phyloP scores from a whole-genome alignment of 2,888 invertebrate genomes.

The Monochamus alternatus region DNA sequence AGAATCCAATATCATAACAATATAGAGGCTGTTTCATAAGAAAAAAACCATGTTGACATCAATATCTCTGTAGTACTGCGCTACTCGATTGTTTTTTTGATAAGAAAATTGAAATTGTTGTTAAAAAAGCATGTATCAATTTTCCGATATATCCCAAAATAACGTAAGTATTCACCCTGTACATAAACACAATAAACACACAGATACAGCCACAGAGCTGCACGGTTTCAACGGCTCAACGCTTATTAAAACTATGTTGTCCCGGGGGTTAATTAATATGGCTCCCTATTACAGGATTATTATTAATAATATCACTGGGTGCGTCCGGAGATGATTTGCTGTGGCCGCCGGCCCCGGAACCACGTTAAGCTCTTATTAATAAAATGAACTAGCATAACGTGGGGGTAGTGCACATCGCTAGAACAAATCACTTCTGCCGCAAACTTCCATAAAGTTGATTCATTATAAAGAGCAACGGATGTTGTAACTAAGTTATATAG shows the following conservation, averaged over 20 bases:
- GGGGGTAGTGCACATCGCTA: not conserved
- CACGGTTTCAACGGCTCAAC: conserved; percentile 19
- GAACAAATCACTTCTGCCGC: too few relatives aligned
- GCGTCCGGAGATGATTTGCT: conserved; percentile 7
- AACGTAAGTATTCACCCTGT: not conserved
- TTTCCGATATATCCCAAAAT: too few relatives aligned
- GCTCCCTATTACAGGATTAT: conserved; percentile 8
- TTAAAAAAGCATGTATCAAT: too few relatives aligned
- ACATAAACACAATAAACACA: not conserved
- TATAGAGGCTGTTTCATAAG: too few relatives aligned
- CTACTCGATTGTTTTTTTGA: too few relatives aligned
- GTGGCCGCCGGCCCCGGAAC: not conserved
- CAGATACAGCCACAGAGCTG: not conserved
- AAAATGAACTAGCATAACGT: not conserved
- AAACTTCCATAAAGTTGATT: too few relatives aligned
- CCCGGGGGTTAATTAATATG: conserved; percentile 28
- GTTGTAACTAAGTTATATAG: too few relatives aligned
- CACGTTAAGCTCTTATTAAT: conserved; percentile 10
- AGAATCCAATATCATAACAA: too few relatives aligned
- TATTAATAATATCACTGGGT: conserved; percentile 16
- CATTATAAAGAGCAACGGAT: too few relatives aligned
- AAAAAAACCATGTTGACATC: too few relatives aligned
- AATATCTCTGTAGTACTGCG: too few relatives aligned
- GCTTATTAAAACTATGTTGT: conserved; percentile 42
- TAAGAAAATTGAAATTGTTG: too few relatives aligned